Percentiles rank a stretch among this genome's conserved stretches.
Conservation (phyloP, 1,140 invertebrate genomes). For the Monomorium pharaonis region DNA sequence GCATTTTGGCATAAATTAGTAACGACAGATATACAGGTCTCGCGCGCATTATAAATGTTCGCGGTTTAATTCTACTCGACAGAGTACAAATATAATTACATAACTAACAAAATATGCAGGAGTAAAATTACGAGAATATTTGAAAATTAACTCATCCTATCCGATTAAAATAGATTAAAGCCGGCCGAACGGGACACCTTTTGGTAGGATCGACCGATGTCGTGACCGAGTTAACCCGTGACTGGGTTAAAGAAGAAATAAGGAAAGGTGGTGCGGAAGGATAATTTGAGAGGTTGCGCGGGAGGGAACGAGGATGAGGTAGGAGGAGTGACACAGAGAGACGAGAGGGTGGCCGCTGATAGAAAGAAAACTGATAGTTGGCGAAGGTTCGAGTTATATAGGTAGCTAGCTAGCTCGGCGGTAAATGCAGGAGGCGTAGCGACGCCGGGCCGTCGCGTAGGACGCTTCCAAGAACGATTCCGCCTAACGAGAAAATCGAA, state of each 20-base stretch:
- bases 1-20: slow-evolving; percentile 3
- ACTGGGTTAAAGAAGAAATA: slow-evolving; percentile 63
- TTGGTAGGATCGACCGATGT: slow-evolving; percentile 25
- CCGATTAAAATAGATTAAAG: slow-evolving; percentile 39
- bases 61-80: slow-evolving; percentile 13
- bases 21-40: background rate
- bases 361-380: slow-evolving; percentile 57
- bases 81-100: slow-evolving; percentile 6
- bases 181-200: background rate
- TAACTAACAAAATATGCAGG: background rate
- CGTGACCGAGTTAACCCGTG: slow-evolving; percentile 50
- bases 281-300: slow-evolving; percentile 43
- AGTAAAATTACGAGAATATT: background rate
- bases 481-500: slow-evolving; percentile 82
- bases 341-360: slow-evolving; percentile 30
- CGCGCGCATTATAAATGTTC: background rate
- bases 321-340: background rate
- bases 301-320: background rate
- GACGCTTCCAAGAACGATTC: slow-evolving; percentile 75
- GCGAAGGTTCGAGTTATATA: slow-evolving; percentile 40
- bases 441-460: slow-evolving; percentile 56
- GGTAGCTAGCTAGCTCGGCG: slow-evolving; percentile 41
- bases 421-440: slow-evolving; percentile 72
- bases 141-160: slow-evolving; percentile 17
- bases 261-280: background rate